These are phyloP conservation scores for Drosophila sproati DNA, from an alignment of 1,140 invertebrate species.

Conservation along the genomic window DNA sequence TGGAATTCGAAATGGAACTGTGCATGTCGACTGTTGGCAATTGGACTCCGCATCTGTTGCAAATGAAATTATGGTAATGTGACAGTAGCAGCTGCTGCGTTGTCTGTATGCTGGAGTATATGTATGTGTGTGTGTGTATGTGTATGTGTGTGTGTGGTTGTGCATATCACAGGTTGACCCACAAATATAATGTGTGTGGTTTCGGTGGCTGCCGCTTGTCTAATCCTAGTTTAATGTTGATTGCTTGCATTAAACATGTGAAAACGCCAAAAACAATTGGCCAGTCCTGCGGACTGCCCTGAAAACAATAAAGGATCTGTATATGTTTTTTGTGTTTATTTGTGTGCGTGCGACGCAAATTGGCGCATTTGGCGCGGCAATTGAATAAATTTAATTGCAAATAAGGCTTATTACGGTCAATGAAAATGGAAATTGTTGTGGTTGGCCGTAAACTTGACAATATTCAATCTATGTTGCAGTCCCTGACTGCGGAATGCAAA, in stretches of 20 bases:
- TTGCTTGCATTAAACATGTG: slow-evolving; percentile 78
- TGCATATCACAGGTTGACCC: slow-evolving; percentile 52
- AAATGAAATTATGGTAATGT: slow-evolving; percentile 82
- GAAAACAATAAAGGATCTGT: slow-evolving; percentile 56
- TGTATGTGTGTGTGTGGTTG: slow-evolving; percentile 41
- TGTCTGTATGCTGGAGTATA: not conserved
- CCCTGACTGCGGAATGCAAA: slow-evolving; percentile 42
- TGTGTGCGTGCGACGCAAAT: slow-evolving; percentile 40
- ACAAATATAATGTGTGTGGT: slow-evolving; percentile 60
- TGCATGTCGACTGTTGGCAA: slow-evolving; percentile 34
- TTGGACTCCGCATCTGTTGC: slow-evolving; percentile 63
- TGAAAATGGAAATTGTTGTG: slow-evolving; percentile 62
- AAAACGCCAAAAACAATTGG: slow-evolving; percentile 52
- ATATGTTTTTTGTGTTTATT: slow-evolving; percentile 23
- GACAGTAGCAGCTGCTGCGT: slow-evolving; percentile 49
- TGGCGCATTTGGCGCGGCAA: slow-evolving; percentile 64
- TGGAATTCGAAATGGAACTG: slow-evolving; percentile 5
- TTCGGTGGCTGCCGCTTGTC: slow-evolving; percentile 43
- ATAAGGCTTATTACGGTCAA: slow-evolving; percentile 57
- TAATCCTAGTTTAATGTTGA: slow-evolving; percentile 78
- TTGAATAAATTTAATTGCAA: slow-evolving; percentile 80
- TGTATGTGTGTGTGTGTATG: too few species aligned
- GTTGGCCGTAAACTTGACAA: slow-evolving; percentile 42
- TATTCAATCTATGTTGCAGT: slow-evolving; percentile 54
- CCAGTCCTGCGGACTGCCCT: slow-evolving; percentile 31